These are phyloP conservation scores for Synanthedon vespiformis DNA, from an alignment of 2,888 invertebrate species.

Conservation along the genomic window DNA sequence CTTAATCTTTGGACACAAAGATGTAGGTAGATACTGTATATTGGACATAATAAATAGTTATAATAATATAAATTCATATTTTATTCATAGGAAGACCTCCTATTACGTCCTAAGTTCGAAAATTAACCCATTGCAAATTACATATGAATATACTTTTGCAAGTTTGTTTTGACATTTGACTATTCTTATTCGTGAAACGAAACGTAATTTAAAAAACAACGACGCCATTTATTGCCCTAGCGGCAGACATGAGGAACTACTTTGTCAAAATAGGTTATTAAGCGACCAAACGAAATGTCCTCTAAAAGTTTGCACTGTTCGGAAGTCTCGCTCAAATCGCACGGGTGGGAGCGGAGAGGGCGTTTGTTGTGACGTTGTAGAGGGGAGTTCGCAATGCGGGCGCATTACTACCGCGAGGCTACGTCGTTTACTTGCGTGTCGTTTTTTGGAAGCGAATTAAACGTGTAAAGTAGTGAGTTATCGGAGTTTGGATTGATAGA, in stretches of 20 bases:
- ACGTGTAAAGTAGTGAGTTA: slow-evolving; percentile 13
- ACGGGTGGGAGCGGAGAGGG: not conserved
- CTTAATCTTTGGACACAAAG: no score
- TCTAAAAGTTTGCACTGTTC: slow-evolving; percentile 13
- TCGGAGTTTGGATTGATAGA: slow-evolving; percentile 16
- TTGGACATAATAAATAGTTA: no score
- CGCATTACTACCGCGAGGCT: slow-evolving; percentile 46
- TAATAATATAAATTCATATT: no score
- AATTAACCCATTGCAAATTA: no score
- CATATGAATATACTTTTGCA: no score
- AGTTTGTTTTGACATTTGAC: not conserved
- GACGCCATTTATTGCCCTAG: slow-evolving; percentile 43
- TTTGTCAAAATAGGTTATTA: slow-evolving; percentile 66
- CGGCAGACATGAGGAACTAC: slow-evolving; percentile 56
- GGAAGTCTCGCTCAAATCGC: slow-evolving; percentile 30
- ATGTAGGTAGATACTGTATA: no score
- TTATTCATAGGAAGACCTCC: no score
- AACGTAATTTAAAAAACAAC: slow-evolving; percentile 25
- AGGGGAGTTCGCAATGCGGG: slow-evolving; percentile 15
- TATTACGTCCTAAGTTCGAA: no score
- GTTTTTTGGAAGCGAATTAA: slow-evolving; percentile 12
- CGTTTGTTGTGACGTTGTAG: slow-evolving; percentile 23
- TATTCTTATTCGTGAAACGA: slow-evolving; percentile 16
- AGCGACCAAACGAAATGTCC: slow-evolving; percentile 24
- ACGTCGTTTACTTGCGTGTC: slow-evolving; percentile 53